Evolutionary conservation across 2,888 invertebrate genomes (phyloP).

Genomic region (Drosophila silvestris): DNA sequence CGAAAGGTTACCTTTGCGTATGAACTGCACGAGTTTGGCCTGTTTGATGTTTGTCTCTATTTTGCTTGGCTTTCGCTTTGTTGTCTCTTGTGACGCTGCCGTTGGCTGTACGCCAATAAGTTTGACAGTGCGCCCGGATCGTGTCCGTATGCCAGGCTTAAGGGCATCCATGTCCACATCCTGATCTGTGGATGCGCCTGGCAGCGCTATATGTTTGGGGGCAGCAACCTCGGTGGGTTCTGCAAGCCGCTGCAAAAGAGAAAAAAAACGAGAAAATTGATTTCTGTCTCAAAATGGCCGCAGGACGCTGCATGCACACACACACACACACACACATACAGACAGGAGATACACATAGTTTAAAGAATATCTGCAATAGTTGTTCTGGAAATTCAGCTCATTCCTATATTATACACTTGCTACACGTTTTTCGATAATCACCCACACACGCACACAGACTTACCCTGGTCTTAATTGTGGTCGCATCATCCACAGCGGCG

Average conservation of each 20-base stretch:
- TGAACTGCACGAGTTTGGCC: constrained; percentile 83
- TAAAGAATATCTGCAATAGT: constrained; percentile 34
- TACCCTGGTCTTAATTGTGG: constrained; percentile 87
- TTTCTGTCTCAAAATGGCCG: constrained; percentile 47
- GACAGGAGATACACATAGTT: constrained; percentile 11
- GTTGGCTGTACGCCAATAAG: constrained; percentile 70
- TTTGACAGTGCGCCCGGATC: constrained; percentile 80
- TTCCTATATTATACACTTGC: constrained; percentile 1
- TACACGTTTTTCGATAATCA: constrained; percentile 28
- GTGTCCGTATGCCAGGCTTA: constrained; percentile 74
- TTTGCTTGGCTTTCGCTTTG: constrained; percentile 74
- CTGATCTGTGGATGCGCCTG: constrained; percentile 43
- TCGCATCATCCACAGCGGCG: constrained; percentile 89
- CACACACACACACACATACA: constrained; percentile 16
- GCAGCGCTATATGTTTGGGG: constrained; percentile 31
- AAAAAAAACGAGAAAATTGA: neutral
- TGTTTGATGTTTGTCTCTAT: constrained; percentile 78
- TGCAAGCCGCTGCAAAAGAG: constrained; percentile 56
- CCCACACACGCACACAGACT: constrained; percentile 59
- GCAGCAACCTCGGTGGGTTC: constrained; percentile 41
- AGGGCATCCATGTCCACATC: constrained; percentile 71
- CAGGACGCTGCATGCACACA: constrained; percentile 36
- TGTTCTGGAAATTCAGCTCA: constrained; percentile 2
- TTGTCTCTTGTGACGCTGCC: constrained; percentile 51
- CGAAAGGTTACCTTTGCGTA: constrained; percentile 83